These are phyloP conservation scores for Antheraea assamensis DNA, from an alignment of 2,888 invertebrate species.

Conservation along the genomic window DNA sequence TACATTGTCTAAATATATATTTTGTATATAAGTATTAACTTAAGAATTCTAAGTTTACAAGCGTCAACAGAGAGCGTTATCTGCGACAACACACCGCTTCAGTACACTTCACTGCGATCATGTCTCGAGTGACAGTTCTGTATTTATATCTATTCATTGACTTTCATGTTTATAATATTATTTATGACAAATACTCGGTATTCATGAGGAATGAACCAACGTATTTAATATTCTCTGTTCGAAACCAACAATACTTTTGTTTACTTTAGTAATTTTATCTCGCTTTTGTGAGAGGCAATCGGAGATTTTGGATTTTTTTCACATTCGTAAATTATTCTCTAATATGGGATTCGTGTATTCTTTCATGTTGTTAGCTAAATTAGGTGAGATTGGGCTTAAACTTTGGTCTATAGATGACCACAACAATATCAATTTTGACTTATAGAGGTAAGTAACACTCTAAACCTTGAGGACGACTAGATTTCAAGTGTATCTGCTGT, in stretches of 20 bases:
- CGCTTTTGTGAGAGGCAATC: not conserved
- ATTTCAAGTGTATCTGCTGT: too few relatives aligned
- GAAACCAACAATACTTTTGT: not conserved
- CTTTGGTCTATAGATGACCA: too few relatives aligned
- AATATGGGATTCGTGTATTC: too few relatives aligned
- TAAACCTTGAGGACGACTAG: too few relatives aligned
- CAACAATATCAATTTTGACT: too few relatives aligned
- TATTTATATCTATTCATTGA: constrained; percentile 1
- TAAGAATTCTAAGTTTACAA: not conserved
- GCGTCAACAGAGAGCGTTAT: not conserved
- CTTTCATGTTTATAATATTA: not conserved
- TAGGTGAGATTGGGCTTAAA: too few relatives aligned
- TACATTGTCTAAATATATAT: too few relatives aligned
- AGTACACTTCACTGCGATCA: constrained; percentile 1
- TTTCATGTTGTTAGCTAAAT: too few relatives aligned
- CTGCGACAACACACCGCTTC: not conserved
- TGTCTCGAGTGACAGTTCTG: not conserved
- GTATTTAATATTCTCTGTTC: not conserved
- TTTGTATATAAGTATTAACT: too few relatives aligned
- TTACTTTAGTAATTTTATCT: not conserved
- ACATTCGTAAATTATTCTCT: not conserved
- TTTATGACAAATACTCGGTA: not conserved
- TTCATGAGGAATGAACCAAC: not conserved
- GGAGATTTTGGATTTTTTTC: not conserved
- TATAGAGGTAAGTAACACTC: too few relatives aligned